phyloP scores from a whole-genome alignment of 2,888 invertebrate species.

The Criorhina ranunculi region DNA sequence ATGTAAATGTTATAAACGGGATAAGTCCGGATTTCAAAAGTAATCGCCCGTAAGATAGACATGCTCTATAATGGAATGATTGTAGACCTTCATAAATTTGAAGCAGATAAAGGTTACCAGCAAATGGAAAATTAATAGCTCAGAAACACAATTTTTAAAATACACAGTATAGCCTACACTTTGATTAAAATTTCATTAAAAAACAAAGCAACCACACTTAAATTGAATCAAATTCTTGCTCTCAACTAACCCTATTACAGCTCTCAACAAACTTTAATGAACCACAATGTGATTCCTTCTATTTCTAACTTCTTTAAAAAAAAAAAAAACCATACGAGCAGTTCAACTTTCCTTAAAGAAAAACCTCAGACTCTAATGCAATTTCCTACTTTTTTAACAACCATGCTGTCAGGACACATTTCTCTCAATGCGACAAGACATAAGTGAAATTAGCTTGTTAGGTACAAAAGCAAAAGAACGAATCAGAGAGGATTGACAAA shows the following conservation, averaged over 20 bases:
- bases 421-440: not conserved
- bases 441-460: slow-evolving; percentile 24
- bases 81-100: too few species aligned
- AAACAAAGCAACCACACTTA: slow-evolving; percentile 35
- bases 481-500: not conserved
- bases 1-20: too few species aligned
- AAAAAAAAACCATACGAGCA: not conserved
- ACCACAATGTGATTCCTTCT: not conserved
- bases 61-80: too few species aligned
- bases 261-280: not conserved
- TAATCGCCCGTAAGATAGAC: too few species aligned
- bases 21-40: too few species aligned
- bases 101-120: too few species aligned
- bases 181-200: not conserved
- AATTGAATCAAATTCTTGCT: slow-evolving; percentile 6
- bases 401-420: not conserved
- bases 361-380: slow-evolving; percentile 17
- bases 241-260: not conserved
- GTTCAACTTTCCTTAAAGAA: not conserved
- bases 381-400: slow-evolving; percentile 2
- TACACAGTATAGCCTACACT: too few species aligned
- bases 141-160: too few species aligned
- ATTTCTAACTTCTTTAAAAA: not conserved
- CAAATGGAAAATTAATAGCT: too few species aligned
- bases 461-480: slow-evolving; percentile 8